These are phyloP conservation scores for Patella depressa DNA, from an alignment of 2,888 invertebrate species.

Conservation along the genomic window DNA sequence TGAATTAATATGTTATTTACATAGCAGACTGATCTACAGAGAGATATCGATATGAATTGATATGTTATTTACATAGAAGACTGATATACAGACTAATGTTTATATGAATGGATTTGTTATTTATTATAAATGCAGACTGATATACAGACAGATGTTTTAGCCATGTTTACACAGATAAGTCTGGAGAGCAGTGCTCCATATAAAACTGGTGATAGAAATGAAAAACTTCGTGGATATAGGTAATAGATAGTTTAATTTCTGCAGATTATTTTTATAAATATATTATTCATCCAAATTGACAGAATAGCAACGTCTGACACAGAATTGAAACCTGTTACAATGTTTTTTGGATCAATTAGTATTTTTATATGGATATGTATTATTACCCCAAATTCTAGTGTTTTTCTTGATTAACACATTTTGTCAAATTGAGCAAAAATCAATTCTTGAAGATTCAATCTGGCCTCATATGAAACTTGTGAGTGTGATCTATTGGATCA, in stretches of 20 bases:
- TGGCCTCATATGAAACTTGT: no score
- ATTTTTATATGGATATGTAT: no score
- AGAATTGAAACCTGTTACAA: neutral
- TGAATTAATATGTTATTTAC: slow-evolving; percentile 7
- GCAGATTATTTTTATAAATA: neutral
- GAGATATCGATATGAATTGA: slow-evolving; percentile 11
- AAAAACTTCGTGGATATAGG: slow-evolving; percentile 71
- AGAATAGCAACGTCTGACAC: neutral
- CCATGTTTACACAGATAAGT: slow-evolving; percentile 96
- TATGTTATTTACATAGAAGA: neutral
- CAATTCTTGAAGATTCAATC: no score
- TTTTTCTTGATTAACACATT: no score
- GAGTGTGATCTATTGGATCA: no score
- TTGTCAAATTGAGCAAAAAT: no score
- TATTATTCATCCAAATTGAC: neutral
- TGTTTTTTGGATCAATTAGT: no score
- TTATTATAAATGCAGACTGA: slow-evolving; percentile 71
- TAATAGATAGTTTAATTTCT: slow-evolving; percentile 33
- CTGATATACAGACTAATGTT: slow-evolving; percentile 11
- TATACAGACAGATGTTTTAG: slow-evolving; percentile 94
- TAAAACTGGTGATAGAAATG: slow-evolving; percentile 54
- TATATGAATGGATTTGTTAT: neutral
- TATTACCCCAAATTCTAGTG: no score
- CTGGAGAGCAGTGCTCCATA: slow-evolving; percentile 83
- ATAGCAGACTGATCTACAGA: neutral